Percentiles rank a stretch among this genome's conserved stretches.
phyloP scores from a whole-genome alignment of 2,113 vertebrate genomes.

The Epinephelus fuscoguttatus region DNA sequence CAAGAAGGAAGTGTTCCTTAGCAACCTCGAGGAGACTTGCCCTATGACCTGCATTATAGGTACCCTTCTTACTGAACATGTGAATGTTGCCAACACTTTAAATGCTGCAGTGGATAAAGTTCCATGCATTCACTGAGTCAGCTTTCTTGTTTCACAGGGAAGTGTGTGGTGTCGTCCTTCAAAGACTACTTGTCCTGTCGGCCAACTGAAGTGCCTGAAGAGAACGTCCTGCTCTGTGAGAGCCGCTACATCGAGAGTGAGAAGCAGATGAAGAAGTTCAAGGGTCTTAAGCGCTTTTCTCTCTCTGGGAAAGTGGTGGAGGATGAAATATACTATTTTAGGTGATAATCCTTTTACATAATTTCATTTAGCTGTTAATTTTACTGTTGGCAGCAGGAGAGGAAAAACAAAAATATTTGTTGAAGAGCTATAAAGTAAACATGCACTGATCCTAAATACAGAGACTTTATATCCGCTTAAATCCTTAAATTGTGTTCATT shows the following conservation, averaged over 20 bases:
- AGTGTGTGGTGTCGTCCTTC: conserved; percentile 95
- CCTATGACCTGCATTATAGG: conserved; percentile 97
- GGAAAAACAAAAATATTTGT: background rate
- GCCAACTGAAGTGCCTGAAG: conserved; percentile 96
- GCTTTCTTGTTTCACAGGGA: conserved; percentile 85
- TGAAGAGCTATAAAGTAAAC: background rate
- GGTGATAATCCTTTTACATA: conserved; percentile 79
- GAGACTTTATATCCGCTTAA: background rate
- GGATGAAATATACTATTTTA: conserved; percentile 98
- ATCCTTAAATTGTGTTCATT: background rate
- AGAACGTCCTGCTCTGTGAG: conserved; percentile 95
- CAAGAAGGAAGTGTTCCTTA: conserved; percentile 98
- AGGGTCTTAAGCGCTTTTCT: conserved; percentile 97
- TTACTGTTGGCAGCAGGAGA: background rate
- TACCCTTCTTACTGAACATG: conserved; percentile 63
- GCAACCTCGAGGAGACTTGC: conserved; percentile 97
- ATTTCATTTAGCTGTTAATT: background rate
- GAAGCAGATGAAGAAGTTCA: conserved; percentile 99
- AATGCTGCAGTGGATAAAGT: background rate
- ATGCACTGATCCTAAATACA: background rate
- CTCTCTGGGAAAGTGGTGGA: conserved; percentile 98
- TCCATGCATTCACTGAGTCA: background rate
- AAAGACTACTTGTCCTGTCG: conserved; percentile 98
- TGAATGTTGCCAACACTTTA: background rate
- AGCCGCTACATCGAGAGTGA: conserved; percentile 99